Percentiles rank a stretch among this genome's conserved stretches.
phyloP scores from a whole-genome alignment of 1,140 invertebrate genomes.

The Drosophila pseudoobscura region DNA sequence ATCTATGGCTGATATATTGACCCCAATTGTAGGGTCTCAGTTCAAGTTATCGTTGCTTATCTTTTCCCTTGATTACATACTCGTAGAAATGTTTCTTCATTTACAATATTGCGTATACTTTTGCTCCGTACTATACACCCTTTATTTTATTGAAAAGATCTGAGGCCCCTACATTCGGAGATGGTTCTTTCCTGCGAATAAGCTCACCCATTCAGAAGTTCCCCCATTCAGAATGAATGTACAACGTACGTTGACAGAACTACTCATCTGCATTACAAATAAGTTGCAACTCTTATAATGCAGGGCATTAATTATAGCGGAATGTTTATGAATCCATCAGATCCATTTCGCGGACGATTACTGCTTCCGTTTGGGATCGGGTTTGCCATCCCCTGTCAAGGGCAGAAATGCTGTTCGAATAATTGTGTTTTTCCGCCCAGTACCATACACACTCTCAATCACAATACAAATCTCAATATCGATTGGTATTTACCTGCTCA shows the following conservation, averaged over 20 bases:
- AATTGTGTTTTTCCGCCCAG: constrained; percentile 16
- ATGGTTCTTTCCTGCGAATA: constrained; percentile 1
- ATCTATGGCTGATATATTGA: no score
- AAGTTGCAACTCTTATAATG: constrained; percentile 19
- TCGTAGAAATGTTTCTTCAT: no score
- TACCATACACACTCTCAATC: background rate
- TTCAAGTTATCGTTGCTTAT: no score
- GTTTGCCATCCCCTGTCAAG: background rate
- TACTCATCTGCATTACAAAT: constrained; percentile 43
- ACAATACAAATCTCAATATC: constrained; percentile 45
- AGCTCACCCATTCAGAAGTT: constrained; percentile 10
- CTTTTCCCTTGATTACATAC: no score
- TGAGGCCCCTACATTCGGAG: background rate
- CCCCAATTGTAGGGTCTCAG: no score
- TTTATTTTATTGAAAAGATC: no score
- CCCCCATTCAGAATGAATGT: background rate
- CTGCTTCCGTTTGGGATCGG: constrained; percentile 31
- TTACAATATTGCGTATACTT: no score
- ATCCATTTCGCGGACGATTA: constrained; percentile 44
- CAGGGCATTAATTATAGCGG: constrained; percentile 36
- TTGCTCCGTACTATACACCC: background rate
- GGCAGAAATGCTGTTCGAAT: constrained; percentile 5
- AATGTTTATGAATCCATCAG: constrained; percentile 42
- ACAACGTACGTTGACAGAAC: background rate
- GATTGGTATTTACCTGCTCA: constrained; percentile 52